These are phyloP conservation scores for Vanessa tameamea DNA, from an alignment of 1,140 invertebrate species.

Conservation along the genomic window DNA sequence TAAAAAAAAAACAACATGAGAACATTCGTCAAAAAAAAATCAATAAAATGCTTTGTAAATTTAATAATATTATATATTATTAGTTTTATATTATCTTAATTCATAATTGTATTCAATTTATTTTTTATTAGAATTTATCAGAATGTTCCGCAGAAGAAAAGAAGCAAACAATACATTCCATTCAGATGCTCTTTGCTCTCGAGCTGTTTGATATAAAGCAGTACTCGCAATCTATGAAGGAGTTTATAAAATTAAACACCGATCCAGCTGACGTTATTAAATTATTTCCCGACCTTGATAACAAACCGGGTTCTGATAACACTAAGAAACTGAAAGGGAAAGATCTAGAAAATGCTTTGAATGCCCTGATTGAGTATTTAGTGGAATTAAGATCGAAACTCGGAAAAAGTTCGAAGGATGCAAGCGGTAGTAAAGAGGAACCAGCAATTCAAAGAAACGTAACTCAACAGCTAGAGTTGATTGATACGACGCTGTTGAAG, in stretches of 20 bases:
- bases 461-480: slow-evolving; percentile 91
- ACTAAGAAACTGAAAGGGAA: slow-evolving; percentile 84
- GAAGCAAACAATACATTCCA: slow-evolving; percentile 89
- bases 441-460: slow-evolving; percentile 69
- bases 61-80: too few relatives aligned
- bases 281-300: slow-evolving; percentile 94
- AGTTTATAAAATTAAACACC: slow-evolving; percentile 93
- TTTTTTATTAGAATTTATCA: slow-evolving; percentile 84
- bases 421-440: slow-evolving; percentile 63
- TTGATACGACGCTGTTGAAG: slow-evolving; percentile 97
- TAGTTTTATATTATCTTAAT: too few relatives aligned
- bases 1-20: too few relatives aligned
- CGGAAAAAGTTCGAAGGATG: slow-evolving; percentile 67
- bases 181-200: slow-evolving; percentile 94
- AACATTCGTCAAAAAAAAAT: too few relatives aligned
- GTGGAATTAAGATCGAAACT: slow-evolving; percentile 86
- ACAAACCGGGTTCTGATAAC: slow-evolving; percentile 80
- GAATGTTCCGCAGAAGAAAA: slow-evolving; percentile 92
- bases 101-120: not conserved
- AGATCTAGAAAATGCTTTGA: slow-evolving; percentile 93
- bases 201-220: slow-evolving; percentile 94
- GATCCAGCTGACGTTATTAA: slow-evolving; percentile 97
- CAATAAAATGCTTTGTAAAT: too few relatives aligned
- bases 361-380: slow-evolving; percentile 94
- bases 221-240: slow-evolving; percentile 93